Evolutionary conservation across 1,140 invertebrate genomes (phyloP).

Genomic region (Drosophila suzukii): DNA sequence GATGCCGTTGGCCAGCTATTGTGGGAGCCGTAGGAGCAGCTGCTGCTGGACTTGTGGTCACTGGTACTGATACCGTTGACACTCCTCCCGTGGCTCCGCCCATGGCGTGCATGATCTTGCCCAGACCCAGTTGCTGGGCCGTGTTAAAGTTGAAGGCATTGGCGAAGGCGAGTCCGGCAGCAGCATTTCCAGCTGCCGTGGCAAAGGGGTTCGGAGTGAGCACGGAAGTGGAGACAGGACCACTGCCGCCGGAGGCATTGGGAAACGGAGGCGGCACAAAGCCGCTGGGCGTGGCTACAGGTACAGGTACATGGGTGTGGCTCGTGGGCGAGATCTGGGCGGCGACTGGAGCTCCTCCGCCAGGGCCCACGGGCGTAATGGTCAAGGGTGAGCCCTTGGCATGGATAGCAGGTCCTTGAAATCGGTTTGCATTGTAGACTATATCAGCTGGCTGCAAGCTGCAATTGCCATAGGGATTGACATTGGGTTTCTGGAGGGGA

Average conservation of each 20-base stretch:
- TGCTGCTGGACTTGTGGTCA: conserved; percentile 8
- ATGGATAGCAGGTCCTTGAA: conserved; percentile 70
- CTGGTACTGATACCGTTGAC: conserved; percentile 4
- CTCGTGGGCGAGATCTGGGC: conserved; percentile 64
- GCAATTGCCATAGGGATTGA: conserved; percentile 49
- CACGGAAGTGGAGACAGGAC: conserved; percentile 52
- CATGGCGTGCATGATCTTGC: conserved; percentile 75
- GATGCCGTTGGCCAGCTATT: conserved; percentile 36
- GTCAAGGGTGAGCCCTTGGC: conserved; percentile 64
- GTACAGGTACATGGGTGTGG: conserved; percentile 77
- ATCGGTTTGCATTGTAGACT: conserved; percentile 63
- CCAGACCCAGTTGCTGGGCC: conserved; percentile 69
- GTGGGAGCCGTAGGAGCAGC: conserved; percentile 23
- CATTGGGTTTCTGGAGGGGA: conserved; percentile 46
- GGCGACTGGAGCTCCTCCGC: conserved; percentile 14
- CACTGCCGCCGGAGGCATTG: conserved; percentile 26
- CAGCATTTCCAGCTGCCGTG: conserved; percentile 39
- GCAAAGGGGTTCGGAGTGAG: conserved; percentile 78
- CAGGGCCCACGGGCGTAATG: conserved; percentile 48
- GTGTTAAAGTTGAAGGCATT: conserved; percentile 65
- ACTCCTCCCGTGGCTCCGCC: conserved; percentile 18
- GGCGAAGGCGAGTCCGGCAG: conserved; percentile 58
- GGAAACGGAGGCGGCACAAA: conserved; percentile 74
- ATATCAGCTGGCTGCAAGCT: conserved; percentile 52
- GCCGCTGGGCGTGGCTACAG: conserved; percentile 62